Percentiles rank a stretch among this genome's conserved stretches.
These are phyloP conservation scores for Oplegnathus fasciatus DNA, from an alignment of 2,113 vertebrate genomes.

Conservation along the genomic window DNA sequence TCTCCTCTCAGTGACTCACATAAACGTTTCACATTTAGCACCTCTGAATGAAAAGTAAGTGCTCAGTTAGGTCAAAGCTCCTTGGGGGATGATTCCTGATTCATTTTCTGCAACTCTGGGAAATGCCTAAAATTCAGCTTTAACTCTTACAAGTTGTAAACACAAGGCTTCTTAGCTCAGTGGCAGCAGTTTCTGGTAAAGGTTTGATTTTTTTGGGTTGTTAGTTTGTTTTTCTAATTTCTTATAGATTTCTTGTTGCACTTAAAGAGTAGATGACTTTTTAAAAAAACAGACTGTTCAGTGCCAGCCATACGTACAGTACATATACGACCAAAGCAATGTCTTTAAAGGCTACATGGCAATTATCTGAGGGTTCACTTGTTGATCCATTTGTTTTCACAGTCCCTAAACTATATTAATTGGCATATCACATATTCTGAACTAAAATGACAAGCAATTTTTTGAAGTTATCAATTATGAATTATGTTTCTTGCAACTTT, in stretches of 20 bases:
- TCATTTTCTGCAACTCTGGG: background rate
- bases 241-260: background rate
- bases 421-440: background rate
- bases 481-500: too few species aligned
- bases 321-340: background rate
- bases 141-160: background rate
- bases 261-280: background rate
- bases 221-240: background rate
- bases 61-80: background rate
- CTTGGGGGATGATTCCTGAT: constrained; percentile 5
- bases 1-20: constrained; percentile 1
- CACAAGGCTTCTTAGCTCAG: background rate
- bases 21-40: background rate
- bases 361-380: background rate
- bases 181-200: background rate
- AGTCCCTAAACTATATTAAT: background rate
- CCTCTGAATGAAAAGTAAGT: constrained; percentile 9
- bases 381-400: background rate
- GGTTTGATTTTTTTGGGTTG: background rate
- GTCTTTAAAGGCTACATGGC: background rate
- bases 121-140: background rate
- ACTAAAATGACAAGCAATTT: too few species aligned
- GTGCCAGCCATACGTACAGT: background rate
- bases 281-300: background rate
- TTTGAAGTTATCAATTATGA: too few species aligned